phyloP scores from a whole-genome alignment of 1,140 invertebrate genomes.

The Melipona quadrifasciata region DNA sequence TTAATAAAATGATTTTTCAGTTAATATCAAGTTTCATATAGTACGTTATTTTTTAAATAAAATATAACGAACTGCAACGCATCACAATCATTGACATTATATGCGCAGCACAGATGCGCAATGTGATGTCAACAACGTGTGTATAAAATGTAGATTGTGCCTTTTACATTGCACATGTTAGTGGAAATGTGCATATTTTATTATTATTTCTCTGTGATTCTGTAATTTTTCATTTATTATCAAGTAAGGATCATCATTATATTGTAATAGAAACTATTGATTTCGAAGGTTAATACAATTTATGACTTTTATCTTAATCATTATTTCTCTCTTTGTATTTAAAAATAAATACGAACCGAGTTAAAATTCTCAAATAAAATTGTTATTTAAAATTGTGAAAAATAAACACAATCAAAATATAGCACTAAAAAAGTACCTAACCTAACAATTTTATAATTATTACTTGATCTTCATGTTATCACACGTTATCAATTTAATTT shows the following conservation, averaged over 20 bases:
- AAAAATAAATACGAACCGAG: not conserved
- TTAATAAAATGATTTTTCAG: not conserved
- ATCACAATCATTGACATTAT: not conserved
- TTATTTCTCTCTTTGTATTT: not conserved
- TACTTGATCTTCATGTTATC: not conserved
- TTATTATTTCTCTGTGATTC: not conserved
- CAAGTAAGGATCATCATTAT: not conserved
- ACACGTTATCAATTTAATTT: not conserved
- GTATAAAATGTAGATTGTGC: constrained; percentile 18
- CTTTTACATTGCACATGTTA: constrained; percentile 17
- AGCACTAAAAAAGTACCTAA: constrained; percentile 21
- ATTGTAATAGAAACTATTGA: not conserved
- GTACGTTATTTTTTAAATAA: not conserved
- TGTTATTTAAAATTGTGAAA: not conserved
- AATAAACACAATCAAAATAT: not conserved
- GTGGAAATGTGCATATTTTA: constrained; percentile 29
- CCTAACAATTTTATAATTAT: constrained; percentile 42
- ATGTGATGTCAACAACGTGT: constrained; percentile 48
- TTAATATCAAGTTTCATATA: not conserved
- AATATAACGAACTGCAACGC: not conserved
- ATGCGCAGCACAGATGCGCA: constrained; percentile 16
- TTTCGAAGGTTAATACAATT: not conserved
- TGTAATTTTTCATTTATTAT: not conserved
- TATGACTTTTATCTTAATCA: not conserved
- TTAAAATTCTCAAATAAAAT: not conserved